Evolutionary conservation across 1,140 invertebrate genomes (phyloP).

Genomic region (Paraescarpia echinospica): DNA sequence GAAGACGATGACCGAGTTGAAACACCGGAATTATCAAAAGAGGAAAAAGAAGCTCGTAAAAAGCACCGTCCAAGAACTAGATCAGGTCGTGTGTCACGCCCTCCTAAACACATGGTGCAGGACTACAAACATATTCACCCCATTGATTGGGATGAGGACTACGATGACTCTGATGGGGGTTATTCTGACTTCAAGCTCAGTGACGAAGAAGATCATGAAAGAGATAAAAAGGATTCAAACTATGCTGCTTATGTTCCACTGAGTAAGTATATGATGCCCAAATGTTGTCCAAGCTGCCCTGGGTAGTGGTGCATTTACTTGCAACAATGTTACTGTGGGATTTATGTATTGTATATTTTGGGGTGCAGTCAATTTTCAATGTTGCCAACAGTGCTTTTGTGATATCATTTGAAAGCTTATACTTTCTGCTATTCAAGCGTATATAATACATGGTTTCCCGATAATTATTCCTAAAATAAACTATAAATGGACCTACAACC

Average conservation of each 20-base stretch:
- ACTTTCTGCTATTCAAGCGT: too few relatives aligned
- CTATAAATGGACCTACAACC: too few relatives aligned
- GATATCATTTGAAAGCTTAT: too few relatives aligned
- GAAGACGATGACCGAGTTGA: conserved; percentile 55
- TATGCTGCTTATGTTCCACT: not conserved
- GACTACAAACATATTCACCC: conserved; percentile 70
- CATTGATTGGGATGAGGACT: conserved; percentile 65
- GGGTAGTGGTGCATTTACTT: not conserved
- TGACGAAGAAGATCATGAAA: conserved; percentile 57
- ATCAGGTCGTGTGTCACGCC: conserved; percentile 68
- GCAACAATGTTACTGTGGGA: too few relatives aligned
- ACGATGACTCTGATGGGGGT: conserved; percentile 69
- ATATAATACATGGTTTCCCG: too few relatives aligned
- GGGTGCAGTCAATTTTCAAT: too few relatives aligned
- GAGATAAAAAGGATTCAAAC: conserved; percentile 12
- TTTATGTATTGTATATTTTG: too few relatives aligned
- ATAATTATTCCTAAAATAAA: too few relatives aligned
- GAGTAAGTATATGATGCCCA: not conserved
- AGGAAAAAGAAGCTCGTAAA: conserved; percentile 64
- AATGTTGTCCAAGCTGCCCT: not conserved
- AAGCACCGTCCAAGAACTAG: conserved; percentile 65
- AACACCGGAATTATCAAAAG: conserved; percentile 56
- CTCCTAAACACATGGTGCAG: conserved; percentile 69
- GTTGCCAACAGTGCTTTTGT: too few relatives aligned
- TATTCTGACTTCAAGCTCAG: conserved; percentile 68